A percentile compares a stretch with the other conserved stretches of the same genome.
These are phyloP conservation scores for Orchesellides sinensis DNA, from an alignment of 2,888 invertebrate species.

Conservation along the genomic window DNA sequence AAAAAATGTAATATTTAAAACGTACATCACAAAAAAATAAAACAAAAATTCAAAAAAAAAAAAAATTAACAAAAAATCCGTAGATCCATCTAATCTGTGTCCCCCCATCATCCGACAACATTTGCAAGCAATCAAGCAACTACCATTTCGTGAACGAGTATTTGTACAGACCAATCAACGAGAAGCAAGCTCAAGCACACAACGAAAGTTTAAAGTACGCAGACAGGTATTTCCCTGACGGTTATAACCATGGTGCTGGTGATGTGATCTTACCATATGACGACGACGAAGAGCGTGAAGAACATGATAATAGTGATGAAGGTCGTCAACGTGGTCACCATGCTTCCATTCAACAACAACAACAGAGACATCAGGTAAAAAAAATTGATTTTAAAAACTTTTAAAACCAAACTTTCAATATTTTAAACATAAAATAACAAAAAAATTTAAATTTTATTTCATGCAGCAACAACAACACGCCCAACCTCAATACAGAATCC, in stretches of 20 bases:
- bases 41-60: not conserved
- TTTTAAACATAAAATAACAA: too few relatives aligned
- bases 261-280: conserved; percentile 31
- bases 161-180: conserved; percentile 91
- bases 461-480: conserved; percentile 6
- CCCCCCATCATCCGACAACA: conserved; percentile 93
- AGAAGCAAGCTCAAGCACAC: conserved; percentile 81
- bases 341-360: too few relatives aligned
- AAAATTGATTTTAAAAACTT: not conserved
- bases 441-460: not conserved
- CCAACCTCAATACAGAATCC: not conserved
- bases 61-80: too few relatives aligned
- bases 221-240: conserved; percentile 75
- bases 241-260: conserved; percentile 35
- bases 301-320: too few relatives aligned
- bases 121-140: conserved; percentile 90
- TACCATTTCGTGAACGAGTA: conserved; percentile 96
- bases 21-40: not conserved
- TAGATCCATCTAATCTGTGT: conserved; percentile 95
- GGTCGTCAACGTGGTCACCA: too few relatives aligned
- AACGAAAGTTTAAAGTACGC: conserved; percentile 76
- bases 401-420: too few relatives aligned
- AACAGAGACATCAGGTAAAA: not conserved
- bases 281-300: not conserved
- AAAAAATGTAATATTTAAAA: not conserved